These are phyloP conservation scores for Pongo pygmaeus DNA, from an alignment of 2,113 vertebrate genomes.

Conservation along the genomic window DNA sequence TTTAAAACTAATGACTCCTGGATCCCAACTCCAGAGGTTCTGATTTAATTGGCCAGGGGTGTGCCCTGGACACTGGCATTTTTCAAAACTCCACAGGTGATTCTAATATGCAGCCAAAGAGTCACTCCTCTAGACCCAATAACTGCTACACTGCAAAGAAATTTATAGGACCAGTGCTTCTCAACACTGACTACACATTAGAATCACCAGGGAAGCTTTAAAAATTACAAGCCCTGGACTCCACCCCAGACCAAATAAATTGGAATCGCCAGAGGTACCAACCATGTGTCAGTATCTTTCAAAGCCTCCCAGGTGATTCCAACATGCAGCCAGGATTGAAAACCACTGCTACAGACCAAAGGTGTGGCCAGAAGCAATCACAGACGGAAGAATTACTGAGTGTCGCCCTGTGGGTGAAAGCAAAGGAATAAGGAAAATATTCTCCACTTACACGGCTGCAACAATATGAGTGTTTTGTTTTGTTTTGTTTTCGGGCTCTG, in stretches of 20 bases:
- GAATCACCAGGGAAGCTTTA: background rate
- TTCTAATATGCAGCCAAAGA: background rate
- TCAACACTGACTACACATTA: background rate
- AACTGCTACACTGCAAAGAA: background rate
- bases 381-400: background rate
- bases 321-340: background rate
- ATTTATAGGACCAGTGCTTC: fast-evolving
- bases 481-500: background rate
- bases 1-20: background rate
- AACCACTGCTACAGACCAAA: background rate
- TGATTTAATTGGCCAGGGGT: background rate
- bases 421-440: conserved; percentile 20
- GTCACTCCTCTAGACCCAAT: background rate
- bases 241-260: background rate
- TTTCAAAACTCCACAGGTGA: background rate
- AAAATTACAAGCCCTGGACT: background rate
- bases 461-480: background rate
- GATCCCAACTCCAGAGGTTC: background rate
- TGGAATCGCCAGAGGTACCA: fast-evolving
- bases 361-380: background rate
- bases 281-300: background rate
- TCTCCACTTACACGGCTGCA: background rate
- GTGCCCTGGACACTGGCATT: background rate
- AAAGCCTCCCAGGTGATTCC: background rate
- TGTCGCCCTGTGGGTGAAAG: background rate